Evolutionary conservation across 2,888 invertebrate species (phyloP), one percentile per base, ranked within the genome.

Genomic region (Pycnomerus fuliginosus): DNA sequence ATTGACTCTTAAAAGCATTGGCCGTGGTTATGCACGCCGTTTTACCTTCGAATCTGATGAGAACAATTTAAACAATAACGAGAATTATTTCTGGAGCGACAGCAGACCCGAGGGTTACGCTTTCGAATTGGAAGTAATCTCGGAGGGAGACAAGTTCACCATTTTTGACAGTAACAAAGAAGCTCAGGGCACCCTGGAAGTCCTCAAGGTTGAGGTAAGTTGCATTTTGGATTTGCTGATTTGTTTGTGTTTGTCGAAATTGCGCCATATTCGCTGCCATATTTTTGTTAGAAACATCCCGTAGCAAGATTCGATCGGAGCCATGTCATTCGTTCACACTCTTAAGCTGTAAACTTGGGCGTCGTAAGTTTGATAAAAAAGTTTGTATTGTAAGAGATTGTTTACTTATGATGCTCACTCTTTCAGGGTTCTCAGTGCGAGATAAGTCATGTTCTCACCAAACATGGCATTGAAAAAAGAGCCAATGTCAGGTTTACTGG

Each of bases 31-130:
- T 64, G 82, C 85, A 3, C 79, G 85, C 45, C 76, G 87, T 28
- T 75, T 87, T 48, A 87, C 87, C 1, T 87, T 88, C 71, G 80
- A 83, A 60, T 80, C 84, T 1, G 74, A 78, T 39, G 74, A 76
- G 28, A 77, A 76, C 17, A 75, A 76, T 23, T 75, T 83, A 27
- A 85, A 84, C 71, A 76, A 80, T 49, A 85, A 85, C 66, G 75
- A 77, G 32, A 84, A 85, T 64, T 86, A 83, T 69, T 87, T 88
- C 74, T 88, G 87, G 85, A 83, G 85, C 14, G 88, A 88, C 72
- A 87, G 85, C 20, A 74, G 80, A 49, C 80, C 82, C 1, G 82
- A 82, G 67, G 88, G 88, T 33, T 87, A 81, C 65, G 83, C 81
- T 17, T 87, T 88, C 68, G 83, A 84, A 65, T 72, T 84, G 46